Base-by-base conservation (phyloP, 1,140 invertebrate genomes). In the Dendrolimus kikuchii region DNA sequence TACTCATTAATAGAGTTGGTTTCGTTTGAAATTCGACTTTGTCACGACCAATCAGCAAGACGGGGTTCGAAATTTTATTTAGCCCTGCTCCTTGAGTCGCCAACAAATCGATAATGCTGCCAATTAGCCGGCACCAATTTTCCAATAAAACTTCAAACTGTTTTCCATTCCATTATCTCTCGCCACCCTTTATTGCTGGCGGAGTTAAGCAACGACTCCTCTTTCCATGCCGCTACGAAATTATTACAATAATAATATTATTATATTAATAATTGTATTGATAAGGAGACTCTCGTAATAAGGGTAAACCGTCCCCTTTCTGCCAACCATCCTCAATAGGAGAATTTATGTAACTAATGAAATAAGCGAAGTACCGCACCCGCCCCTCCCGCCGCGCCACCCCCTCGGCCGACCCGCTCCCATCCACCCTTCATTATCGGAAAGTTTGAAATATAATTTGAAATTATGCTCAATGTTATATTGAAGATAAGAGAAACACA, bases 191-290 rank as follows among this genome's bases (percentile, higher is more conserved):
- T 84, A 86, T 84, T 79, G 74, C 79, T 76, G 77, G 80, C 79
- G 66, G 82, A 86, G 78, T 83, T 86, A 86, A 83, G 82, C 81
- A 77, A 75, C 80, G 74, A 73, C 70, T 79, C 71, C 75, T 78
- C 79, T 74, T 71, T 80, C 79, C 75, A 73, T 77, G 77, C 62
- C 67, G 74, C 75, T 71, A 77, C 68, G 66, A 82, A 86, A 86
- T 86, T 86, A 86, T 86, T 83, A 83, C 80, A 86, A 83, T 86
- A 86, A 83, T 86, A 86, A 86, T 86, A 86, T 82, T 86, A 86
- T 83, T 83, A 83, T 83, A 86, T 86, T 86, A 86, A 86, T 86
- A 83, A 86, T 83, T 86, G 80, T 86, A 86, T 86, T 86, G 82
- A 86, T 86, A 83, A 86, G 82, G 82, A 83, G 82, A 83, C 80